These are phyloP conservation scores for Eurystomus gularis DNA, from an alignment of 2,113 vertebrate species.

Conservation along the genomic window DNA sequence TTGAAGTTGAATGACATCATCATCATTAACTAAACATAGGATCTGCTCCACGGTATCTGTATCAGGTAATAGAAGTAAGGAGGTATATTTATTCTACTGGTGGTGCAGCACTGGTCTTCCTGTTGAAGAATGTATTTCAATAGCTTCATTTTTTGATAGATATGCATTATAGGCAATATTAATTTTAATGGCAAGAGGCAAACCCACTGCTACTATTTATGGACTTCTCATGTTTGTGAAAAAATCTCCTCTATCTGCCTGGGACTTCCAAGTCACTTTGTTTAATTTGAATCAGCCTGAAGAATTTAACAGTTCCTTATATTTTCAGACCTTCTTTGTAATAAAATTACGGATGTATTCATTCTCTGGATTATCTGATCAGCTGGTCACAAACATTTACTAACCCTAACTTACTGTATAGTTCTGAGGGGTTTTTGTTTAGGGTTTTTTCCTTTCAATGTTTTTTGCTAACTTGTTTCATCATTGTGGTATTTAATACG, in stretches of 20 bases:
- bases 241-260: not conserved
- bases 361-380: not conserved
- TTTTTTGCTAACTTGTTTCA: constrained; percentile 11
- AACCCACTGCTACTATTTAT: not conserved
- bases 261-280: not conserved
- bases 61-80: not conserved
- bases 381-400: not conserved
- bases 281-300: not conserved
- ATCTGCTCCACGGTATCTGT: not conserved
- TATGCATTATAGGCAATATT: not conserved
- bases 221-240: not conserved
- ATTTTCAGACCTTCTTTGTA: not conserved
- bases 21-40: not conserved
- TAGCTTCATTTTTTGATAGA: not conserved
- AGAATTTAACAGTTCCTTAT: not conserved
- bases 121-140: not conserved
- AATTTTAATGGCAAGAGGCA: not conserved
- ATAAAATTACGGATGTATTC: not conserved
- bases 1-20: not conserved
- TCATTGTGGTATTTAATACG: not conserved
- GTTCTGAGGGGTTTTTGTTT: not conserved
- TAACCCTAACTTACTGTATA: not conserved
- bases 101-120: not conserved
- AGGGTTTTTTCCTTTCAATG: not conserved
- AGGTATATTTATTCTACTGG: not conserved